phyloP scores from a whole-genome alignment of 2,888 invertebrate species.

The Synanthedon andrenaeformis region DNA sequence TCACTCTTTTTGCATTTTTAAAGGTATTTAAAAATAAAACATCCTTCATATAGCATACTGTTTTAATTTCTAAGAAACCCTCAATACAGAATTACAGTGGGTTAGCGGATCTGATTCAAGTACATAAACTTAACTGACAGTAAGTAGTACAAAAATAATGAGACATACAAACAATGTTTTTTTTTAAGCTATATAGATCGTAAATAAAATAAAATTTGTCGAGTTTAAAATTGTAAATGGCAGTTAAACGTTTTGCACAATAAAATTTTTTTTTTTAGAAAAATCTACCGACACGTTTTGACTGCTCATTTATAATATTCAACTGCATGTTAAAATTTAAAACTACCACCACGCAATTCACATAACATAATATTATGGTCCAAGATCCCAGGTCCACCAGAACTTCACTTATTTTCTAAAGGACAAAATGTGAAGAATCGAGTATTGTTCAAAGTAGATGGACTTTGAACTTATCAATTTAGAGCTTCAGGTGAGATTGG shows the following conservation, averaged over 20 bases:
- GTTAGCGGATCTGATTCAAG: conserved; percentile 62
- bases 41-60: conserved; percentile 61
- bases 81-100: conserved; percentile 66
- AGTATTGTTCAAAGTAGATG: too few species aligned
- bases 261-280: too few species aligned
- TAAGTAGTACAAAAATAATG: conserved; percentile 66
- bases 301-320: neutral
- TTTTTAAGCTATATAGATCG: conserved; percentile 24
- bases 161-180: conserved; percentile 28
- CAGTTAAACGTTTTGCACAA: neutral
- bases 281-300: too few species aligned
- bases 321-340: neutral
- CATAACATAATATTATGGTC: conserved; percentile 5
- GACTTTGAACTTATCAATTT: too few species aligned
- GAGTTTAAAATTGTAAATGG: conserved; percentile 14
- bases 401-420: too few species aligned
- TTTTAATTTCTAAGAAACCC: conserved; percentile 70
- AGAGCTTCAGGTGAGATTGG: too few species aligned
- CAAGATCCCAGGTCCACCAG: too few species aligned
- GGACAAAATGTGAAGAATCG: too few species aligned
- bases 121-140: conserved; percentile 52
- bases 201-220: conserved; percentile 22
- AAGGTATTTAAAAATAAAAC: conserved; percentile 45
- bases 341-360: neutral
- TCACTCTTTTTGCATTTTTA: neutral